A percentile compares a stretch with the other conserved stretches of the same genome.
Evolutionary conservation across 37 sponge, comb jelly and placozoan species (phyloP).

Genomic region (Eunapius fragilis): DNA sequence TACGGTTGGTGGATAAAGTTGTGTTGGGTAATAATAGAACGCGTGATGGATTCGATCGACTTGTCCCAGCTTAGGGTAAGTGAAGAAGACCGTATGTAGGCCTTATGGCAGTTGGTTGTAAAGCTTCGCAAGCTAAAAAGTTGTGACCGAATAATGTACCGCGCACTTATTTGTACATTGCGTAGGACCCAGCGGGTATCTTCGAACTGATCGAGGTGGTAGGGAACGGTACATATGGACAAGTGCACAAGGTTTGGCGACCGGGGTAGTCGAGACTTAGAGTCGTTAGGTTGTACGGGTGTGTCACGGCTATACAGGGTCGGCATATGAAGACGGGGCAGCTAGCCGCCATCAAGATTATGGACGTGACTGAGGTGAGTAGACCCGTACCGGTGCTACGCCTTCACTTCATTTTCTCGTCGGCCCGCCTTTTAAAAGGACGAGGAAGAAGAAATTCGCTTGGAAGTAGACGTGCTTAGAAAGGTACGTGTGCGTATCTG

Average conservation of each 20-base stretch:
- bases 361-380: constrained; percentile 95
- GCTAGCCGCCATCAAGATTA: constrained; percentile 95
- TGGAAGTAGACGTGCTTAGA: constrained; percentile 93
- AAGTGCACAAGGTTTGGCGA: constrained; percentile 85
- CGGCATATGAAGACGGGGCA: constrained; percentile 86
- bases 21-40: neutral
- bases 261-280: neutral
- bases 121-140: no score
- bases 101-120: no score
- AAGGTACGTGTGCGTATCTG: constrained; percentile 55
- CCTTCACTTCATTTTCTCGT: neutral
- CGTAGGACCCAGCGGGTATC: constrained; percentile 25
- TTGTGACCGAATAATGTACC: no score
- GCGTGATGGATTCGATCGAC: constrained; percentile 54
- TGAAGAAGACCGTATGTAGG: neutral
- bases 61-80: constrained; percentile 59
- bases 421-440: constrained; percentile 44
- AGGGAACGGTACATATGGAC: constrained; percentile 97
- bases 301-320: constrained; percentile 29
- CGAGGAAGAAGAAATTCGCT: constrained; percentile 95
- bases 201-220: constrained; percentile 95
- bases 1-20: neutral
- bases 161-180: neutral
- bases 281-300: neutral
- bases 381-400: neutral